Base-by-base conservation (phyloP, 2,797 vertebrate genomes). In the Acipenser ruthenus region DNA sequence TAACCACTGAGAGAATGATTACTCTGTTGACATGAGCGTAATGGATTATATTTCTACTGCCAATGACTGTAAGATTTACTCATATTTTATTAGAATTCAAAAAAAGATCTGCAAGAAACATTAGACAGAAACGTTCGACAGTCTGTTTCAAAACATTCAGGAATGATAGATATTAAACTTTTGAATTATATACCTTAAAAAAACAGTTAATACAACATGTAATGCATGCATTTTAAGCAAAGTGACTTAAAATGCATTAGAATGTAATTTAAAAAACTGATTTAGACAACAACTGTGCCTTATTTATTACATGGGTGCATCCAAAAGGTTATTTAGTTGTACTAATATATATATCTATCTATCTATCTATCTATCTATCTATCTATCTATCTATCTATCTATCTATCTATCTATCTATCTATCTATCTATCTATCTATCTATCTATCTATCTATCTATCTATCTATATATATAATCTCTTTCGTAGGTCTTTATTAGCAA, bases 11-110 rank as follows among this genome's bases (percentile, higher is more conserved):
- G 80, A 83, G 83, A 87, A 72, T 79, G 82, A 84, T 85, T 81
- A 81, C 80, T 73, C 72, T 82, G 84, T 78, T 87, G 84, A 84
- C 77, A 78, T 79, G 75, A 76, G 75, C 78, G 69, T 70, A 79
- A 71, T 55, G 75, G 74, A 82, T 79, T 61, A 62, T 62, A 62
- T 67, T 67, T 67, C 67, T 65, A 51, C 66, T 61, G 70, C 71
- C 71, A 78, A 71, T 69, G 69, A 11, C 66, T 65, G 58, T 65
- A 72, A 78, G 80, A 82, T 83, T 83, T 79, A 75, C 68, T 74
- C 74, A 72, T 79, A 77, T 75, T 79, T 79, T 72, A 70, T 73
- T 62, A 72, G 72, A 74, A 68, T 6, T 62, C n/a, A 75, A 74
- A 71, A 75, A 78, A 77, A 79, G 80, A 84, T 81, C 80, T 83